Evolutionary conservation across 2,113 vertebrate genomes (phyloP).

Genomic region (Heterochromis multidens): DNA sequence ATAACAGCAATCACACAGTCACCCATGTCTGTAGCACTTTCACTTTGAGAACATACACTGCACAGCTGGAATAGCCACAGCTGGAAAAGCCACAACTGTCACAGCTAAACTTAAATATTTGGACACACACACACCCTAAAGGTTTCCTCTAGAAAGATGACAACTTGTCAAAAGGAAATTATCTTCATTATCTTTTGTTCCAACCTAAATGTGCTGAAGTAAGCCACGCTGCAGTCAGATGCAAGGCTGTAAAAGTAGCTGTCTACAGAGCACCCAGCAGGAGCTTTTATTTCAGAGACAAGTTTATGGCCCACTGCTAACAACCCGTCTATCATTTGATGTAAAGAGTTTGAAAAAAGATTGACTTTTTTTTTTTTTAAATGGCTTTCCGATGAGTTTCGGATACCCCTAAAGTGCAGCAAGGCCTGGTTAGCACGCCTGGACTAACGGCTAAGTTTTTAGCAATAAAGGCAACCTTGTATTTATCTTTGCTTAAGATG

Average conservation of each 20-base stretch:
- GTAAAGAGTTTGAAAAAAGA: not conserved
- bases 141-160: not conserved
- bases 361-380: not conserved
- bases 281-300: not conserved
- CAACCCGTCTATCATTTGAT: not conserved
- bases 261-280: not conserved
- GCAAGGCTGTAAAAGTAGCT: not conserved
- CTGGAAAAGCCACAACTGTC: not conserved
- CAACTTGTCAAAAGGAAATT: not conserved
- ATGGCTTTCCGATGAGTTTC: not conserved
- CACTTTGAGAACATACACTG: not conserved
- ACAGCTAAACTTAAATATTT: not conserved
- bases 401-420: not conserved
- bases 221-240: not conserved
- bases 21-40: not conserved
- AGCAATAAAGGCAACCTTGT: not conserved
- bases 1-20: not conserved
- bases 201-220: not conserved
- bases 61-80: not conserved
- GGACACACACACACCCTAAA: not conserved
- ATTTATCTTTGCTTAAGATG: constrained; percentile 1
- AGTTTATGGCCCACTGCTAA: not conserved
- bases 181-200: not conserved
- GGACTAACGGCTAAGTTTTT: constrained; percentile 7
- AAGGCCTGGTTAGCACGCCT: constrained; percentile 8